These are phyloP conservation scores for Plagodis dolabraria DNA, from an alignment of 2,888 invertebrate species.

Conservation along the genomic window DNA sequence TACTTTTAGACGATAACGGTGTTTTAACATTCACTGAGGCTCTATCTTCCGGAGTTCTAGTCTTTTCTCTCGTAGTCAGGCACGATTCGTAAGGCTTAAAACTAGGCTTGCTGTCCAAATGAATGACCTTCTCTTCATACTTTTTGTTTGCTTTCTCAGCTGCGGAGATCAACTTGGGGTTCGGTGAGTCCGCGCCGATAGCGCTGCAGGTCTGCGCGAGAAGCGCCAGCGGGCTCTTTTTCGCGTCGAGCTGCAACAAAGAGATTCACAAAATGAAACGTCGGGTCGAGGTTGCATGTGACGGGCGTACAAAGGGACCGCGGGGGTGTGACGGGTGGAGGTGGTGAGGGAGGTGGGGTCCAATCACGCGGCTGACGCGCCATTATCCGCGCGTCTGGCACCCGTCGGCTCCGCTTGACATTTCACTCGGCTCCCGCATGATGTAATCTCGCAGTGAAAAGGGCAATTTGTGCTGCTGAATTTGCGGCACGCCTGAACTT, in stretches of 20 bases:
- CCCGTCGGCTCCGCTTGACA: constrained; percentile 85
- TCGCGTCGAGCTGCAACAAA: constrained; percentile 96
- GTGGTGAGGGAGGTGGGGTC: constrained; percentile 66
- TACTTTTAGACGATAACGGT: constrained; percentile 83
- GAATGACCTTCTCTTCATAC: constrained; percentile 86
- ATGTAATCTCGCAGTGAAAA: constrained; percentile 85
- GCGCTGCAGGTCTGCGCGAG: constrained; percentile 99
- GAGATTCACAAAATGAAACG: constrained; percentile 83
- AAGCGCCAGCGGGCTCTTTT: constrained; percentile 97
- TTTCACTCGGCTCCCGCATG: constrained; percentile 85
- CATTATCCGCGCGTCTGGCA: constrained; percentile 85
- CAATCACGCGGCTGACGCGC: constrained; percentile 85
- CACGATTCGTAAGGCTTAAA: constrained; percentile 92
- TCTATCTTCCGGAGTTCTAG: constrained; percentile 88
- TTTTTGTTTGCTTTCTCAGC: constrained; percentile 89
- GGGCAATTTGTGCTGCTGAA: constrained; percentile 85
- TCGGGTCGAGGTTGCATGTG: constrained; percentile 79
- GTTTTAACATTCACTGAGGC: constrained; percentile 83
- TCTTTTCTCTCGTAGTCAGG: constrained; percentile 86
- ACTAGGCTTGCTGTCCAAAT: constrained; percentile 84
- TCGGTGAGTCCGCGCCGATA: constrained; percentile 95
- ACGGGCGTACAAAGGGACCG: constrained; percentile 79
- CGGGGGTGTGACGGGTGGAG: constrained; percentile 56
- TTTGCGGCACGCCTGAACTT: constrained; percentile 82
- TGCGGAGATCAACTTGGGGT: constrained; percentile 90